Evolutionary conservation across 1,140 invertebrate species (phyloP), one percentile per base, ranked within the genome.

Genomic region (Drosophila carrolli): DNA sequence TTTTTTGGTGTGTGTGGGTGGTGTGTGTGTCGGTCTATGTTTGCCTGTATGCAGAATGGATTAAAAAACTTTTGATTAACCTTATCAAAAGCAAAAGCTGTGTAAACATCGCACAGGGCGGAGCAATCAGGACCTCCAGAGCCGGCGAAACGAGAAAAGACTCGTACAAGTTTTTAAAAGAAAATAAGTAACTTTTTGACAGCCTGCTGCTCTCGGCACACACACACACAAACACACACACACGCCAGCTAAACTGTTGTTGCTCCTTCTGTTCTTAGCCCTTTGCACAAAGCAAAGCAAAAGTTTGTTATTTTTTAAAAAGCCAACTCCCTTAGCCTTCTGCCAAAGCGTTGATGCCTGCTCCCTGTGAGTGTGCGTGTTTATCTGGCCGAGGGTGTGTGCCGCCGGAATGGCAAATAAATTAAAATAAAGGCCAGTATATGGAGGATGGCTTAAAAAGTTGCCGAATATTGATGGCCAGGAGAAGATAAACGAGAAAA

Each of bases 11-110:
- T 44, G 37, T 27, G 10, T 48, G 41, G 43, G 32, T 23, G 47
- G 44, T 43, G 55, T 56, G 61, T 66, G 50, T 74, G 47, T 56
- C 50, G 57, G 83, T 79, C 83, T 88, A 80, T 89, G 84, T 85
- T 78, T 86, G 82, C 70, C 50, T 89, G 83, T 89, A 86, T 88
- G 86, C 79, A 81, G 88, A 91, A 90, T 91, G 88, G 88, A 91
- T 91, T 91, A 91, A 91, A 91, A 91, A 78, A 84, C 89, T 89
- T 91, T 91, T 91, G 84, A 91, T 91, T 91, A 91, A 91, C 89
- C 88, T 91, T 91, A 91, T 91, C 89, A 91, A 91, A 91, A 84
- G 76, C 84, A 84, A 89, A 89, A 78, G 83, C 72, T 83, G 76
- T 82, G 86, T 89, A 88, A 89, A 91, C 82, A 91, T 68, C 76